A percentile compares a stretch with the other conserved stretches of the same genome.
Evolutionary conservation across 2,888 invertebrate genomes (phyloP).

Genomic region (Tenthredo scrophulariae): DNA sequence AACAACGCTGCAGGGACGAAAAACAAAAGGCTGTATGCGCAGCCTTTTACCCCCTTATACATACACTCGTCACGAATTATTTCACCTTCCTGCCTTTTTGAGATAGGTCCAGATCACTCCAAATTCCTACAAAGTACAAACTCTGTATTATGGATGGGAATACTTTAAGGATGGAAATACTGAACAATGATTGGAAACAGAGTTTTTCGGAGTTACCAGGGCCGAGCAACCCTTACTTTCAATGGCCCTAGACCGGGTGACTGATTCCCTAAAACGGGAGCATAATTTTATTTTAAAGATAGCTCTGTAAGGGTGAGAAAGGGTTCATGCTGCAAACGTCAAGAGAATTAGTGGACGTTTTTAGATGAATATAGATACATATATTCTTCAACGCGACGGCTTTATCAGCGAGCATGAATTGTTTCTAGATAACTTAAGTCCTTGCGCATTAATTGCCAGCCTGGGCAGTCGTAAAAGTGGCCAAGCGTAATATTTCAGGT

Average conservation of each 20-base stretch:
- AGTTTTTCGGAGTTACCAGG: not conserved
- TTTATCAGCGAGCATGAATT: slow-evolving; percentile 22
- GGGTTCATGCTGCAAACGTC: not conserved
- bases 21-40: slow-evolving; percentile 23
- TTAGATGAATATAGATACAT: slow-evolving; percentile 3
- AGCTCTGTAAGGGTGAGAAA: not conserved
- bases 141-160: not conserved
- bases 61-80: slow-evolving; percentile 25
- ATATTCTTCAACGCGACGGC: not conserved
- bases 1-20: slow-evolving; percentile 45
- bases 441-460: slow-evolving; percentile 46
- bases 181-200: not conserved
- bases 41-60: slow-evolving; percentile 39
- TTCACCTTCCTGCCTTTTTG: slow-evolving; percentile 41
- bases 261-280: not conserved
- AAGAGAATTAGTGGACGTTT: slow-evolving; percentile 6
- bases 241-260: not conserved
- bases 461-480: slow-evolving; percentile 48
- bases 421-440: slow-evolving; percentile 35
- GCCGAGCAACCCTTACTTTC: not conserved
- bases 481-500: slow-evolving; percentile 49
- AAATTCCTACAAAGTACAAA: not conserved
- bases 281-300: not conserved
- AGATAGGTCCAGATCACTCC: slow-evolving; percentile 23
- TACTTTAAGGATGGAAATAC: too few species aligned